Conservation (phyloP, 1,140 invertebrate species). For the Babylonia areolata region DNA sequence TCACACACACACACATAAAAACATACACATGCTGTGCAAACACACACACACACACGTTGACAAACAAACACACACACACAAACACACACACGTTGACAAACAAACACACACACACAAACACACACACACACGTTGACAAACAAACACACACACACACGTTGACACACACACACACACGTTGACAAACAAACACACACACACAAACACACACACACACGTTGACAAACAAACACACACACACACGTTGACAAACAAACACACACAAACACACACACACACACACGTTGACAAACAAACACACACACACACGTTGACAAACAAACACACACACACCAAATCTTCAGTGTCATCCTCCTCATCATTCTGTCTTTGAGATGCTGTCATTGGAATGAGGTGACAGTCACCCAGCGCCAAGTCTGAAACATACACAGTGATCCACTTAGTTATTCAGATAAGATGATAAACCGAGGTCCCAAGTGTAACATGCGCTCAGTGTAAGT, state of each 20-base stretch:
- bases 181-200: too few species aligned
- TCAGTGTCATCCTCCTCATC: constrained; percentile 48
- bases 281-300: not conserved
- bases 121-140: not conserved
- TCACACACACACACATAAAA: not conserved
- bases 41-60: too few species aligned
- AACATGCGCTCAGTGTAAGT: too few species aligned
- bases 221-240: not conserved
- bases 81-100: too few species aligned
- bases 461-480: too few species aligned
- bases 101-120: constrained; percentile 53
- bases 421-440: not conserved
- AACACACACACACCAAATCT: constrained; percentile 52
- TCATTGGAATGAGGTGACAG: constrained; percentile 69
- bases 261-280: not conserved
- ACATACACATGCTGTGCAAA: too few species aligned
- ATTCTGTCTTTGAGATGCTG: constrained; percentile 31
- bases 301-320: not conserved
- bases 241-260: not conserved
- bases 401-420: constrained; percentile 72
- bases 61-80: not conserved
- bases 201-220: not conserved
- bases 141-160: not conserved
- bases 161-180: too few species aligned
- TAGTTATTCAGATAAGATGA: too few species aligned